Conservation (phyloP, 2,888 invertebrate genomes). For the Pantelozetes paolii region DNA sequence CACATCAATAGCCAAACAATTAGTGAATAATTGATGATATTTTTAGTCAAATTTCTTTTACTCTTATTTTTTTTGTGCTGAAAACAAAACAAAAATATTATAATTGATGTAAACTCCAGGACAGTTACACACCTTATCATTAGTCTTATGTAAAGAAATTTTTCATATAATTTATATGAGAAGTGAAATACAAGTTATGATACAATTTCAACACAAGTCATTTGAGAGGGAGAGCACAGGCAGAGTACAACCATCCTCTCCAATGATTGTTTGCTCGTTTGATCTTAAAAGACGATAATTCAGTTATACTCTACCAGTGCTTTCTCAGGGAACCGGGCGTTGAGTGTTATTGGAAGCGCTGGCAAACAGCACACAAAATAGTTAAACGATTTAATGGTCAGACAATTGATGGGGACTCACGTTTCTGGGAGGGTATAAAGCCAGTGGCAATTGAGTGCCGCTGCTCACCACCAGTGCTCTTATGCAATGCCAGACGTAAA, state of each 20-base stretch:
- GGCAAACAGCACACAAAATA: background rate
- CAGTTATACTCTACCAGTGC: background rate
- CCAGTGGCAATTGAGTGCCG: slow-evolving; percentile 20
- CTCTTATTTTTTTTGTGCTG: no score
- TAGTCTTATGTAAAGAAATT: slow-evolving; percentile 14
- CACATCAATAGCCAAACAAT: background rate
- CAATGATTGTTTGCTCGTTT: slow-evolving; percentile 15
- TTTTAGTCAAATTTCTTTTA: slow-evolving; percentile 21
- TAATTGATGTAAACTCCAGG: background rate
- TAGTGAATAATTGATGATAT: slow-evolving; percentile 2
- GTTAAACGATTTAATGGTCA: slow-evolving; percentile 23
- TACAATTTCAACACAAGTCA: background rate
- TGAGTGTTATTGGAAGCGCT: slow-evolving; percentile 30
- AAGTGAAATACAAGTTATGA: background rate
- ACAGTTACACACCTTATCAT: slow-evolving; percentile 18
- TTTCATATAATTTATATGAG: slow-evolving; percentile 12
- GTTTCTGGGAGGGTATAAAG: slow-evolving; percentile 29
- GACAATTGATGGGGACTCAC: slow-evolving; percentile 30
- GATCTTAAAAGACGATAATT: slow-evolving; percentile 20
- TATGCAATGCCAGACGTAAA: background rate
- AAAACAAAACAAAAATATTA: background rate
- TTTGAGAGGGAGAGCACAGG: background rate
- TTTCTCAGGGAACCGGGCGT: slow-evolving; percentile 4
- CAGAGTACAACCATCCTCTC: slow-evolving; percentile 11
- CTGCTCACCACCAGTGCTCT: background rate